Conservation (phyloP, 1,140 invertebrate genomes). For the Lutraria rhynchaena region DNA sequence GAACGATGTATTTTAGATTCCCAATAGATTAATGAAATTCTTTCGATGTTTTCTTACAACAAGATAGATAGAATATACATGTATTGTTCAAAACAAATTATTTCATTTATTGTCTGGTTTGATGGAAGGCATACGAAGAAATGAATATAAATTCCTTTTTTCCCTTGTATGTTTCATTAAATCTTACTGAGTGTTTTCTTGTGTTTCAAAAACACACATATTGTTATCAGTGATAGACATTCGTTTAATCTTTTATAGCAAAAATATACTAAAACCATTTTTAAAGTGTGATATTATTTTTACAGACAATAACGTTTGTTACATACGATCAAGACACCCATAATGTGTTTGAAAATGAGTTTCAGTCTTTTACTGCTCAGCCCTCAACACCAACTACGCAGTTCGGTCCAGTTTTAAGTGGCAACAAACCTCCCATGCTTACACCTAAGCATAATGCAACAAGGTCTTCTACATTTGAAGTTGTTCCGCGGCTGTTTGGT, state of each 20-base stretch:
- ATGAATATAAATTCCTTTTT: not conserved
- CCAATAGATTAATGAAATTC: too few relatives aligned
- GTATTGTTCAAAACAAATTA: too few relatives aligned
- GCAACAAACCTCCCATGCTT: not conserved
- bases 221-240: not conserved
- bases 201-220: not conserved
- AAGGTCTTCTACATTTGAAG: not conserved
- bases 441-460: not conserved
- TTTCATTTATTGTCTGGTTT: not conserved
- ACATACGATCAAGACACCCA: not conserved
- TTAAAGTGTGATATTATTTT: constrained; percentile 6
- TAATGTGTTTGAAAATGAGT: not conserved
- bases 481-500: not conserved
- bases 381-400: not conserved
- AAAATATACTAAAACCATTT: too few relatives aligned
- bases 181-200: not conserved
- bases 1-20: too few relatives aligned
- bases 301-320: constrained; percentile 20
- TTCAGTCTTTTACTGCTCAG: not conserved
- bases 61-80: too few relatives aligned
- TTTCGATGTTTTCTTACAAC: too few relatives aligned
- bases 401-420: not conserved
- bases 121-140: not conserved
- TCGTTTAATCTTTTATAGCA: not conserved
- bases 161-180: not conserved